Percentiles rank a stretch among this genome's conserved stretches.
These are phyloP conservation scores for Scomber japonicus DNA, from an alignment of 2,113 vertebrate genomes.

Conservation along the genomic window DNA sequence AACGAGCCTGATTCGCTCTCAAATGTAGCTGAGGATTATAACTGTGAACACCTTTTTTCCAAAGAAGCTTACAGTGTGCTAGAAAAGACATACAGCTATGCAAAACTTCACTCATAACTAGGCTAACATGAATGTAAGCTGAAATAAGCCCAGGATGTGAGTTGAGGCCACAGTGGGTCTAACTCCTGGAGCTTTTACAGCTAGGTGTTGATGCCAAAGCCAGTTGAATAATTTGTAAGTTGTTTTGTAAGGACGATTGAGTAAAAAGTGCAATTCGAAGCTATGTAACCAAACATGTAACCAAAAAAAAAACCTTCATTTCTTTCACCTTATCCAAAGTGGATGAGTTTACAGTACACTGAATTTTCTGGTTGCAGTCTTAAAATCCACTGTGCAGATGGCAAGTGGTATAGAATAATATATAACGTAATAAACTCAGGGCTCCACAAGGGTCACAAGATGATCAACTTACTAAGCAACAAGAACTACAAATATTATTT, in stretches of 20 bases:
- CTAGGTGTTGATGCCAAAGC: not conserved
- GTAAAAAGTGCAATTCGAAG: not conserved
- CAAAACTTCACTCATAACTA: conserved; percentile 35
- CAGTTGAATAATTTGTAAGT: not conserved
- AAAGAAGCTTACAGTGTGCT: conserved; percentile 62
- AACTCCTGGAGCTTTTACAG: not conserved
- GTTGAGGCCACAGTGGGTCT: conserved; percentile 12
- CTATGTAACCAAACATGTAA: not conserved
- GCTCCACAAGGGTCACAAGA: no score
- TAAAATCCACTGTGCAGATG: not conserved
- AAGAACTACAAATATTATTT: not conserved
- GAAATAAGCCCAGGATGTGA: conserved; percentile 10
- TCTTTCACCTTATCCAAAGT: no score
- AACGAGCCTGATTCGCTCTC: conserved; percentile 24
- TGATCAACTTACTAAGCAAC: not conserved
- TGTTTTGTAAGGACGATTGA: not conserved
- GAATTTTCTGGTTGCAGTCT: no score
- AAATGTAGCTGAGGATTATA: conserved; percentile 47
- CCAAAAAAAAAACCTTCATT: no score
- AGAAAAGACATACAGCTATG: conserved; percentile 50
- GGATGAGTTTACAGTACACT: no score
- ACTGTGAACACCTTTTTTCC: conserved; percentile 18
- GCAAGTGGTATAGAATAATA: not conserved
- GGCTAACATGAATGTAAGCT: conserved; percentile 6
- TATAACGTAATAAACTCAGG: not conserved